phyloP scores from a whole-genome alignment of 2,888 invertebrate genomes.

The Eugnorisma glareosa region DNA sequence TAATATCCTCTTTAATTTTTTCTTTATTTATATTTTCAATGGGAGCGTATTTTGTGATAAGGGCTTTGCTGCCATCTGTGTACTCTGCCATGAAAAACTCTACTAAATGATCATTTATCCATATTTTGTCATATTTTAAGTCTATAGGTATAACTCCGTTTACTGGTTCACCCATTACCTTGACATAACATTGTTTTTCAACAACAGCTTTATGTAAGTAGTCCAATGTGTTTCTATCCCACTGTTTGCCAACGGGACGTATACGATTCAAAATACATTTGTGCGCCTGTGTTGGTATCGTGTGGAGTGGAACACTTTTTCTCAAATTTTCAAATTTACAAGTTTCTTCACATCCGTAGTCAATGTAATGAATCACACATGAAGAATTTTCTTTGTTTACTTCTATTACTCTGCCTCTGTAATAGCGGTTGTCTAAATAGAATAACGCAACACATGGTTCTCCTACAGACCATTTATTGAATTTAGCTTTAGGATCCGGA shows the following conservation, averaged over 20 bases:
- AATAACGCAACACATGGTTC: conserved; percentile 93
- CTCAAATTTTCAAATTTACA: conserved; percentile 90
- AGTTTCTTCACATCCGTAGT: conserved; percentile 95
- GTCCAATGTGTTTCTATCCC: conserved; percentile 90
- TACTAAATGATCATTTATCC: conserved; percentile 87
- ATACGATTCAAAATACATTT: conserved; percentile 90
- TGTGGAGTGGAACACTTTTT: conserved; percentile 91
- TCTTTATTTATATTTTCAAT: conserved; percentile 28
- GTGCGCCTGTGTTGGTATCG: conserved; percentile 92
- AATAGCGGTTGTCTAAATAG: conserved; percentile 92
- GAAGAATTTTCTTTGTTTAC: conserved; percentile 80
- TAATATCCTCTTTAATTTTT: conserved; percentile 47
- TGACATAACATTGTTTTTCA: conserved; percentile 89
- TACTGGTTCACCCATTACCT: conserved; percentile 80
- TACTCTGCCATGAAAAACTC: conserved; percentile 85
- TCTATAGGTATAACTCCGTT: conserved; percentile 80
- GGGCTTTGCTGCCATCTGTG: conserved; percentile 79
- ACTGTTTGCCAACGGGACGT: conserved; percentile 79
- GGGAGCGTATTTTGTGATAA: conserved; percentile 75
- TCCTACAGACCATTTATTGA: conserved; percentile 90
- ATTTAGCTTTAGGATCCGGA: conserved; percentile 84
- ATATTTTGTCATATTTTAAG: conserved; percentile 81
- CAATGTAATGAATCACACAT: conserved; percentile 93
- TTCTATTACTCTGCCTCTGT: conserved; percentile 92
- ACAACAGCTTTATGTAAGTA: conserved; percentile 91